Percentiles rank a stretch among this genome's conserved stretches.
These are phyloP conservation scores for Dasyurus viverrinus DNA, from an alignment of 2,113 vertebrate genomes.

Conservation along the genomic window DNA sequence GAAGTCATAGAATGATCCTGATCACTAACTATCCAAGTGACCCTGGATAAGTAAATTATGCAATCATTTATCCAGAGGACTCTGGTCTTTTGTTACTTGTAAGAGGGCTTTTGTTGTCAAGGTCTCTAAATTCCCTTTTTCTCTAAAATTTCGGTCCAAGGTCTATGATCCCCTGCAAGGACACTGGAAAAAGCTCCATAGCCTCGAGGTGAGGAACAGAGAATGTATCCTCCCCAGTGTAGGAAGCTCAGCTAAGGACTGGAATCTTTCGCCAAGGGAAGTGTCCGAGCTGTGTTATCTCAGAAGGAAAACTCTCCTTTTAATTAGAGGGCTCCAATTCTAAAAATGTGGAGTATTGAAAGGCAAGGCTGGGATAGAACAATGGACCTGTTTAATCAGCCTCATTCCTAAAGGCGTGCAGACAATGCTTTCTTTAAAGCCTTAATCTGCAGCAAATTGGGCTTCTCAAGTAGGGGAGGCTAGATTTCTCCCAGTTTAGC, in stretches of 20 bases:
- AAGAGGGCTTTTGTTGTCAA: background rate
- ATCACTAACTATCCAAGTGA: background rate
- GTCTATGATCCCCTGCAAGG: background rate
- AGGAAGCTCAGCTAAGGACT: background rate
- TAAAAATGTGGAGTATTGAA: background rate
- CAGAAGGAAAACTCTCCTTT: background rate
- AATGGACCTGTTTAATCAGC: background rate
- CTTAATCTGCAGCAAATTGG: background rate
- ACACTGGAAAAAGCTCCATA: background rate
- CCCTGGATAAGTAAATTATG: background rate
- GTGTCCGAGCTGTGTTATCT: accelerated
- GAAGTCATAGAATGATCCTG: background rate
- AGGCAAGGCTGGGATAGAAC: background rate
- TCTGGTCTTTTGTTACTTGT: background rate
- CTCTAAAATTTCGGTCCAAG: background rate
- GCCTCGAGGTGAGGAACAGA: background rate
- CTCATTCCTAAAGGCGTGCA: background rate
- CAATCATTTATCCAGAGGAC: background rate
- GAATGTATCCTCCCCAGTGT: background rate
- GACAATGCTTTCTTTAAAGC: background rate
- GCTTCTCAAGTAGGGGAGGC: background rate
- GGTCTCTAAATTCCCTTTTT: background rate
- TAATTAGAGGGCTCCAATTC: background rate
- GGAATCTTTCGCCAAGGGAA: too few species aligned
- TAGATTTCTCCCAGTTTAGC: background rate